Evolutionary conservation across 1,140 invertebrate species (phyloP), one percentile per base, ranked within the genome.

Genomic region (Reticulitermes speratus): DNA sequence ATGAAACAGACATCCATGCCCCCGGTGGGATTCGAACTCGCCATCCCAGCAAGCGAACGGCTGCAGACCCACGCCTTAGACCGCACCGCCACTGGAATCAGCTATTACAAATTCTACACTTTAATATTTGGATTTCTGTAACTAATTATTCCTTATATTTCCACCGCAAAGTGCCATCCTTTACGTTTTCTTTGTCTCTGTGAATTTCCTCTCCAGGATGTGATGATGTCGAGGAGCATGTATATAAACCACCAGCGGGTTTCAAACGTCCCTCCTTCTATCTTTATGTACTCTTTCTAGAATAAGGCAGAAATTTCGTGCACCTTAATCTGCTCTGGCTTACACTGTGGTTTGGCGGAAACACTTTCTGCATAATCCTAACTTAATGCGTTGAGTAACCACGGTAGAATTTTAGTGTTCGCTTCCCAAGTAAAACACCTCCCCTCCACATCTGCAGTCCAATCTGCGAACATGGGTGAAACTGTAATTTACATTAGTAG

Each of bases 391-490:
- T 30, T 75, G 65, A 75, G 65, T 75, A 75, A 75, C 65, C 65
- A 75, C 2, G 65, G 65, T 75, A 30, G 65, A 25, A 75, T 75
- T 75, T 75, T 75, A 55, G 52, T 16, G 52, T 55, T 55, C 52
- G 16, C 52, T 55, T 55, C 52, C 65, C 65, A 75, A 75, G 65
- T 75, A 75, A 75, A 6, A 30, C 65, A 25, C 21, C 21, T 23
- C 59, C 65, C 25, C 9, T 75, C 55, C 55, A 14, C 21, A 19
- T 19, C 65, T 30, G 2, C n/a, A 30, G 25, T 30, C 65, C 65
- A 75, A 75, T 75, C 65, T 75, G n/a, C n/a, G 65, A 75, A 75
- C 65, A 75, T 75, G 65, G 65, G 25, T 75, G 65, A 75, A 75
- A 16, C 7, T 75, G 65, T 75, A 75, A 75, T 75, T 75, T 75